Evolutionary conservation across 1,140 invertebrate species (phyloP).

Genomic region (Papilio machaon): DNA sequence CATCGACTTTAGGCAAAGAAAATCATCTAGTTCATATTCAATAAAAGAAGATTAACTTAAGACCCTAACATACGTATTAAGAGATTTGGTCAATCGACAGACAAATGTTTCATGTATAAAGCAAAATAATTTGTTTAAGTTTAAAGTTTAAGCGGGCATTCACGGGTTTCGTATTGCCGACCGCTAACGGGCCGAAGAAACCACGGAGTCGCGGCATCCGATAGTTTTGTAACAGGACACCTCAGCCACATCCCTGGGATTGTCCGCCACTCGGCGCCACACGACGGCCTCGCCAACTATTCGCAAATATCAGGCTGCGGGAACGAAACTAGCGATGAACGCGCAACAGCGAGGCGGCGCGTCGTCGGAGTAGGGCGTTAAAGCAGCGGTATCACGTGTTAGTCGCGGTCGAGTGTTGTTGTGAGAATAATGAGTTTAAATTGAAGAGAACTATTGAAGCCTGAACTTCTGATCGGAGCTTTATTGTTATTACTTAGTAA

Average conservation of each 20-base stretch:
- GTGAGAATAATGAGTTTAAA: too few species aligned
- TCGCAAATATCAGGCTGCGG: neutral
- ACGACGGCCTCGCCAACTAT: neutral
- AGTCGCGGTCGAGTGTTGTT: too few species aligned
- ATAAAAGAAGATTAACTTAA: neutral
- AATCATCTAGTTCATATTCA: neutral
- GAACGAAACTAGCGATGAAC: too few species aligned
- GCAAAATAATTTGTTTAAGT: neutral
- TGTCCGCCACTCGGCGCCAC: neutral
- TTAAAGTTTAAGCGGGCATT: constrained; percentile 37
- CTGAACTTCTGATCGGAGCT: too few species aligned
- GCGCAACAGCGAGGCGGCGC: too few species aligned
- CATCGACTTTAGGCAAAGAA: neutral
- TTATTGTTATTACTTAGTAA: too few species aligned
- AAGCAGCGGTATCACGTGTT: too few species aligned
- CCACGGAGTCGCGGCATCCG: constrained; percentile 37
- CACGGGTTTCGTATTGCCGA: constrained; percentile 23
- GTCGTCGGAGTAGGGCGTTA: too few species aligned
- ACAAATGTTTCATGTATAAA: neutral
- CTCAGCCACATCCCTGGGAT: constrained; percentile 44
- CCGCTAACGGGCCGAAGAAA: constrained; percentile 24
- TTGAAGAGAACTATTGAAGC: too few species aligned
- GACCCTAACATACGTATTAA: too few species aligned
- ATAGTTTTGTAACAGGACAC: constrained; percentile 44
- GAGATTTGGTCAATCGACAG: neutral